Evolutionary conservation across 2,113 vertebrate species (phyloP).

Genomic region (Balaeniceps rex): DNA sequence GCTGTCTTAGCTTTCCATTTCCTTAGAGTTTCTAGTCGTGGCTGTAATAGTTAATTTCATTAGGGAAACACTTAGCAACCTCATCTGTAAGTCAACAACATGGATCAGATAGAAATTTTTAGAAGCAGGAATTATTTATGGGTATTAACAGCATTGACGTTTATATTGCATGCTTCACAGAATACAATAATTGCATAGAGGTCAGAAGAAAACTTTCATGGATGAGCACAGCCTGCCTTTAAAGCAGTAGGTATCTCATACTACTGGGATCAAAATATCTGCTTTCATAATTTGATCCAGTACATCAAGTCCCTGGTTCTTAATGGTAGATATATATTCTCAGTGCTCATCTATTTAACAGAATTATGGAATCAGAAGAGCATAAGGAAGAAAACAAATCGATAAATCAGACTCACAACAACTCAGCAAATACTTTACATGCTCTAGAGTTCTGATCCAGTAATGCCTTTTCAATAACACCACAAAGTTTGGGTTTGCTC

Average conservation of each 20-base stretch:
- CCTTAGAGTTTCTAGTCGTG: not conserved
- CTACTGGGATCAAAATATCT: not conserved
- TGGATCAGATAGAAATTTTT: not conserved
- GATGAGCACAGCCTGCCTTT: not conserved
- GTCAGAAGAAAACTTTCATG: not conserved
- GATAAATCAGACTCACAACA: not conserved
- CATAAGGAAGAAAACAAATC: not conserved
- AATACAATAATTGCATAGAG: not conserved
- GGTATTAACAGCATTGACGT: not conserved
- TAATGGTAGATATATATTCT: not conserved
- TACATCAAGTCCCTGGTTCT: not conserved
- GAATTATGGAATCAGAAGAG: not conserved
- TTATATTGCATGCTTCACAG: not conserved
- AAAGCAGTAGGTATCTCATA: not conserved
- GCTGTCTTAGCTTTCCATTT: not conserved
- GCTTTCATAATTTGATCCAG: not conserved
- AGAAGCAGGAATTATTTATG: constrained; percentile 3
- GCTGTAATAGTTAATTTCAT: constrained; percentile 8
- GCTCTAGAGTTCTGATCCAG: not conserved
- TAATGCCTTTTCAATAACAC: not conserved
- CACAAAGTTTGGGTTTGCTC: not conserved
- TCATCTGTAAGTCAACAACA: constrained; percentile 17
- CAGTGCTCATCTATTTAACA: not conserved
- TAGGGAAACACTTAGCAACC: not conserved
- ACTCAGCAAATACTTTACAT: not conserved